phyloP scores from a whole-genome alignment of 2,113 vertebrate species.

The Peromyscus leucopus region DNA sequence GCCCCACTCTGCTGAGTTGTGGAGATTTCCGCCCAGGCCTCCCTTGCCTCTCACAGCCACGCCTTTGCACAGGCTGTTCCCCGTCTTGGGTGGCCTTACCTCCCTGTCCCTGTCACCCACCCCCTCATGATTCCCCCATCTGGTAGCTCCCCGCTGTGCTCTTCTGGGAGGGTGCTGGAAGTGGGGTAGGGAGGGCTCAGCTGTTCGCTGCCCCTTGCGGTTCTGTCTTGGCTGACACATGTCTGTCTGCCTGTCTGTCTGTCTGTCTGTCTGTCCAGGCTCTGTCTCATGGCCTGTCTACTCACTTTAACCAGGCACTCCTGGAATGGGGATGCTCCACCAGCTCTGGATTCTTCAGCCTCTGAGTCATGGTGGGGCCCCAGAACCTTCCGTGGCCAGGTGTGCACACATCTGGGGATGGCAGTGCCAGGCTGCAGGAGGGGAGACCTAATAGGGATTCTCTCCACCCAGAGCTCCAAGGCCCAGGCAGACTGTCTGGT shows the following conservation, averaged over 20 bases:
- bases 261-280: not conserved
- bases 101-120: not conserved
- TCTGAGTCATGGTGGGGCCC: not conserved
- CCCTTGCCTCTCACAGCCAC: not conserved
- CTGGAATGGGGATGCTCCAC: not conserved
- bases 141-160: not conserved
- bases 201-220: not conserved
- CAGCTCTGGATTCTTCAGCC: not conserved
- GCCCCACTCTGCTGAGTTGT: not conserved
- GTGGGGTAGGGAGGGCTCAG: not conserved
- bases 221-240: not conserved
- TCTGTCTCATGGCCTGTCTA: not conserved
- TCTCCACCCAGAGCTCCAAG: not conserved
- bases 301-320: not conserved
- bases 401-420: not conserved
- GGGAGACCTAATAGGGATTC: not conserved
- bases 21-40: not conserved
- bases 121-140: not conserved
- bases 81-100: not conserved
- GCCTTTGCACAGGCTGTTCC: conserved; percentile 1
- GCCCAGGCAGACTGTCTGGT: not conserved
- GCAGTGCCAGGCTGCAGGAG: not conserved
- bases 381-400: not conserved
- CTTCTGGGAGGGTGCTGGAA: not conserved
- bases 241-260: not conserved